Evolutionary conservation across 2,888 invertebrate species (phyloP).

Genomic region (Xylota sylvarum): DNA sequence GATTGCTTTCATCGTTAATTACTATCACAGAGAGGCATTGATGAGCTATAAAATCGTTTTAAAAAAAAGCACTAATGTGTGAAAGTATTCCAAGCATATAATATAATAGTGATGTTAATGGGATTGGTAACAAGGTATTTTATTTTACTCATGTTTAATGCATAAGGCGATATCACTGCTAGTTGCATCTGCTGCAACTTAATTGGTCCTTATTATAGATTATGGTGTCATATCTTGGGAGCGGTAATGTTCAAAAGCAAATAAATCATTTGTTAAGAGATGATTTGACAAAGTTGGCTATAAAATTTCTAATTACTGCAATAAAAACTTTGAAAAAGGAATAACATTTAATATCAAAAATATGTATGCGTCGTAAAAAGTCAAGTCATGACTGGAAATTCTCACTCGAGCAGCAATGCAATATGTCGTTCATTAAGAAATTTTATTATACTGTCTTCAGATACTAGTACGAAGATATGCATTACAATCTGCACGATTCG

Average conservation of each 20-base stretch:
- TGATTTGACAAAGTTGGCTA: neutral
- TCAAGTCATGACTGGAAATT: too few relatives aligned
- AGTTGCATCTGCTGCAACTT: constrained; percentile 7
- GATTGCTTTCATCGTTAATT: constrained; percentile 10
- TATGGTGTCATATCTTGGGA: neutral
- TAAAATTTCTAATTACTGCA: neutral
- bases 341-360: too few relatives aligned
- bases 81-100: constrained; percentile 13
- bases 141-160: constrained; percentile 32
- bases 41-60: constrained; percentile 26
- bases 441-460: too few relatives aligned
- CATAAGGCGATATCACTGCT: neutral
- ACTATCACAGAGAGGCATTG: constrained; percentile 12
- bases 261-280: neutral
- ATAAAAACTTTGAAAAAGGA: too few relatives aligned
- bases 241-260: neutral
- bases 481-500: too few relatives aligned
- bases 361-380: too few relatives aligned
- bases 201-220: neutral
- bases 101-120: constrained; percentile 39
- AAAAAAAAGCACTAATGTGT: constrained; percentile 21
- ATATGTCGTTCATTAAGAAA: too few relatives aligned
- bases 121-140: constrained; percentile 16
- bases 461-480: too few relatives aligned
- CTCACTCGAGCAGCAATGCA: too few relatives aligned